A percentile compares a stretch with the other conserved stretches of the same genome.
phyloP scores from a whole-genome alignment of 2,797 vertebrate genomes.

The Lagodon rhomboides region DNA sequence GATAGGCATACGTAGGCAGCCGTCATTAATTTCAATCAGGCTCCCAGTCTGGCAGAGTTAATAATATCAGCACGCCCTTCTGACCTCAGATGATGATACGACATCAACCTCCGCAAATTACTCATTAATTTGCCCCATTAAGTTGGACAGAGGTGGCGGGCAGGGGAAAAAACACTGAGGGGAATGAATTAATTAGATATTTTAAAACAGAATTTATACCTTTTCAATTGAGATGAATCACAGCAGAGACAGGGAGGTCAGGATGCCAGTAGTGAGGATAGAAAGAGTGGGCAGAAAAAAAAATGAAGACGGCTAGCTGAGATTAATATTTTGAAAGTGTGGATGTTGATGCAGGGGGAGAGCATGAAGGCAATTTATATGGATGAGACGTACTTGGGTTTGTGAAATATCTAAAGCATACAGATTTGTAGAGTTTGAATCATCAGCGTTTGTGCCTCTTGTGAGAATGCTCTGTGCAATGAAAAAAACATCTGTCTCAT shows the following conservation, averaged over 20 bases:
- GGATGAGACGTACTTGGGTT: neutral
- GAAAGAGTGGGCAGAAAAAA: conserved; percentile 3
- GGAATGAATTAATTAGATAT: conserved; percentile 64
- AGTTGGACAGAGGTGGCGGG: conserved; percentile 59
- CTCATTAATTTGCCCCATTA: conserved; percentile 77
- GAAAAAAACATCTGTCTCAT: neutral
- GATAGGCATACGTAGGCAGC: conserved; percentile 15
- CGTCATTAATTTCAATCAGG: conserved; percentile 76
- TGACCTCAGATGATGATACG: conserved; percentile 59
- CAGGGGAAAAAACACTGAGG: conserved; percentile 28
- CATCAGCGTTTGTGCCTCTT: conserved; percentile 1
- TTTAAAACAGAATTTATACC: conserved; percentile 44
- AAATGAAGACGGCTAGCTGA: neutral
- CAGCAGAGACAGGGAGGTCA: conserved; percentile 16
- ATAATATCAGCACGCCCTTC: conserved; percentile 69
- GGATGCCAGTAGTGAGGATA: conserved; percentile 1
- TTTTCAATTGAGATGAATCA: conserved; percentile 40
- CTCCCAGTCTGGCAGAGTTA: conserved; percentile 75
- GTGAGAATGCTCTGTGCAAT: neutral
- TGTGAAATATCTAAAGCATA: neutral
- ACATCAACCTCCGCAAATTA: conserved; percentile 70
- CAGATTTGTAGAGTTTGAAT: neutral
- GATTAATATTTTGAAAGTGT: conserved; percentile 11
- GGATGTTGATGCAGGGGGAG: neutral
- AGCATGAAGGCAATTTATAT: neutral